Evolutionary conservation across 2,797 vertebrate genomes (phyloP).

Genomic region (Bradypodion pumilum): DNA sequence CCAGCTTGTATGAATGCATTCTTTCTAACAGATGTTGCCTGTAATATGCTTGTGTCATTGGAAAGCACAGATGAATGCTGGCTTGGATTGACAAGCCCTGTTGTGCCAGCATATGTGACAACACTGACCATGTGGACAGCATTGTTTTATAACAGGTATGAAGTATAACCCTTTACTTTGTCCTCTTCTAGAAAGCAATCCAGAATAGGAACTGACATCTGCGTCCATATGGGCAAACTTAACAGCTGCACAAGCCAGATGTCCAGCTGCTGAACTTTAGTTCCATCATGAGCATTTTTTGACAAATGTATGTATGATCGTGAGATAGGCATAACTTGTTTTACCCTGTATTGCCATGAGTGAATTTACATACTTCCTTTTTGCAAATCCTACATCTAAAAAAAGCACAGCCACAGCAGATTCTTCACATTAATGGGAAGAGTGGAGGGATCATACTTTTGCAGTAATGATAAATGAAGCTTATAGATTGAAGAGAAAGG

Average conservation of each 20-base stretch:
- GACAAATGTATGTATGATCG: neutral
- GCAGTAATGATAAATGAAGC: neutral
- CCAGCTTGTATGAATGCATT: conserved; percentile 16
- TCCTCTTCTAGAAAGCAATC: conserved; percentile 31
- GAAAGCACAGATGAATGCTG: conserved; percentile 25
- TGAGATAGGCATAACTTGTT: conserved; percentile 15
- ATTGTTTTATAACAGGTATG: conserved; percentile 31
- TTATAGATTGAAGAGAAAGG: neutral
- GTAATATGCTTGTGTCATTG: neutral
- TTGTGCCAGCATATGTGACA: conserved; percentile 7
- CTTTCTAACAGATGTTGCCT: conserved; percentile 19
- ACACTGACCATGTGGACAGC: neutral
- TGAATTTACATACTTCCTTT: conserved; percentile 40
- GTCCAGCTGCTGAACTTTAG: conserved; percentile 32
- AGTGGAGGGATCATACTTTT: neutral
- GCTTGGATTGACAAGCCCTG: neutral
- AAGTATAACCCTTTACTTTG: conserved; percentile 34
- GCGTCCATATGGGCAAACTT: conserved; percentile 15
- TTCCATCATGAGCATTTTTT: conserved; percentile 24
- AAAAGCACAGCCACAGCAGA: neutral
- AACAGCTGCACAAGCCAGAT: conserved; percentile 59
- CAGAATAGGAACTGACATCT: conserved; percentile 54
- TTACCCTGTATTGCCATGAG: conserved; percentile 10
- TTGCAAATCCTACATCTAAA: neutral
- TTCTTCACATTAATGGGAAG: neutral